Base-by-base conservation (phyloP, 2,113 vertebrate species). In the Athene noctua region DNA sequence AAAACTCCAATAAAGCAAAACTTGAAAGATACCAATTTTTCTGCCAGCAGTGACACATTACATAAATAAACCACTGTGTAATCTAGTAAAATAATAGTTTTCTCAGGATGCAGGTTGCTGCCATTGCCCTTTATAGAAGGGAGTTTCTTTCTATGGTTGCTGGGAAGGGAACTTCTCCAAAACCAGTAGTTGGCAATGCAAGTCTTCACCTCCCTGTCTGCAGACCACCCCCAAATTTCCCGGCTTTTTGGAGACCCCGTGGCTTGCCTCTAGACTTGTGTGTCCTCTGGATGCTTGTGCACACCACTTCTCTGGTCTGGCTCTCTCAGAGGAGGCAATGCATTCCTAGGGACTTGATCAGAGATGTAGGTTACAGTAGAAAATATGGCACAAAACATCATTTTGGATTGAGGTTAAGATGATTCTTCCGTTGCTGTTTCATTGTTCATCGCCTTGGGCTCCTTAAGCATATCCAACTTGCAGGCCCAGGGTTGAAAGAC, bases 171-270 rank as follows among this genome's bases (percentile, higher is more conserved):
- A 52, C 46, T 70, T 78, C 55, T 94, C 85, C 88, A 74, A 91
- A 87, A 32, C 59, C 78, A 90, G 36, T 55, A 54, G 27, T 1
- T 85, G 85, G 59, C 78, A 92, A 15, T 70, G 34, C 46, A 94
- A 47, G 5, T 44, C 46, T 52, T 84, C 46, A 77, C 18, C 22
- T 83, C 59, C 57, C 38, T 1, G 2, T 58, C 63, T 78, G 59
- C 59, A 29, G 22, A 51, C 29, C 2, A 25, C 21, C 59, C 11
- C 13, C 61, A 34, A 73, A 81, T 92, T 92, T 70, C 65, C 55
- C 0, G 0, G 42, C 34, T 38, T 54, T 67, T 46, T 68, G 71
- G 71, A 67, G n/a, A 71, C 6, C 13, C 51, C 1, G 0, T 54
- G 65, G 30, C 42, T 85, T 62, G 21, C 42, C 21, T 62, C 55